Evolutionary conservation across 2,888 invertebrate genomes (phyloP), one percentile per base, ranked within the genome.

Genomic region (Mantis religiosa): DNA sequence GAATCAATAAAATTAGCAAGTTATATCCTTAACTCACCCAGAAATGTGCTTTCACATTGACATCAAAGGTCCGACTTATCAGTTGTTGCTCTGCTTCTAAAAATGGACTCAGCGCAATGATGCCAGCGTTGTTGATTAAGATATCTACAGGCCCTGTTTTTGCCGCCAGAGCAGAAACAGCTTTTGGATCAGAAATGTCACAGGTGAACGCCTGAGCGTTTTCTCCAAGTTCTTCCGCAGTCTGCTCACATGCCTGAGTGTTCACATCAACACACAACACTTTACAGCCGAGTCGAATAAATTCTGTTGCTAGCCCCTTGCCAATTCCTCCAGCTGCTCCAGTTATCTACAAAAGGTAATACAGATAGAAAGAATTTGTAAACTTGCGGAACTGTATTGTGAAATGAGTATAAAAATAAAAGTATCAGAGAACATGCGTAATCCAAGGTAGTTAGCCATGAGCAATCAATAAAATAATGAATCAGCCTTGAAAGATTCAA

Each of bases 241-340:
- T 89, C 28, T 83, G n/a, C 25, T 88, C 88, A n/a, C 71, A 71
- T 12, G 25, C 71, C 28, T 86, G 20, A 20, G 28, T n/a, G 3
- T 81, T 71, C 2, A 89, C 25, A 54, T 90, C 90, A n/a, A 89
- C 89, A 82, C 87, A 87, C 8, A 89, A 84, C 34, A 90, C 34
- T 15, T 81, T 28, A 81, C 86, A 84, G 2, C 90, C 90, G 14
- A 83, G 87, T 3, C 41, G n/a, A 3, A 88, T 87, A 20, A 90
- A 86, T 28, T 81, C 82, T 41, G 89, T 82, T 9, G 88, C 88
- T 15, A 90, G 28, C 83, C 84, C 89, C 3, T 89, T 85, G 7
- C 90, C 90, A n/a, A 90, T 41, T 14, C 89, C 89, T 15, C 87
- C 88, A 28, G 87, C 90, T 3, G 89, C 71, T 6, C 90, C 90